These are phyloP conservation scores for Apteryx mantelli DNA, from an alignment of 2,113 vertebrate genomes.

Conservation along the genomic window DNA sequence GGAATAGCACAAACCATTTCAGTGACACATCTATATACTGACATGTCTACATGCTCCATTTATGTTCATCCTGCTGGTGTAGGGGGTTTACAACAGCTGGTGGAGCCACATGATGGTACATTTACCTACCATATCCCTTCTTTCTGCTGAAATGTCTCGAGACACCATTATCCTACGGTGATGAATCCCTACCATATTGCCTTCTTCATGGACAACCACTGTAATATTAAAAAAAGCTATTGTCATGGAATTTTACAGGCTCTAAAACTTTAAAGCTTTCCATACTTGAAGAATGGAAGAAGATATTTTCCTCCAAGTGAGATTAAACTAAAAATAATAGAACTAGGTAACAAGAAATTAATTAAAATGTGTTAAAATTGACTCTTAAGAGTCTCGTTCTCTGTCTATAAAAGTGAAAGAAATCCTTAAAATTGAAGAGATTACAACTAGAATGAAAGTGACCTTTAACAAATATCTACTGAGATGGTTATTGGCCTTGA, in stretches of 20 bases:
- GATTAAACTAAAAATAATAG: not conserved
- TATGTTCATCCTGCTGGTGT: not conserved
- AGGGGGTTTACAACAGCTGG: rapidly evolving
- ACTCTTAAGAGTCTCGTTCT: not conserved
- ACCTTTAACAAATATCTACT: not conserved
- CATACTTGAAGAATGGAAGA: not conserved
- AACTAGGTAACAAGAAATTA: not conserved
- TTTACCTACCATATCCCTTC: not conserved
- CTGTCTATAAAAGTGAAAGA: not conserved
- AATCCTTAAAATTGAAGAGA: not conserved
- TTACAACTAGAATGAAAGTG: not conserved
- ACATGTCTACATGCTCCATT: not conserved
- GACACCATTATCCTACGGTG: not conserved
- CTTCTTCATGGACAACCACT: not conserved
- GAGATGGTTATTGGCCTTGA: not conserved
- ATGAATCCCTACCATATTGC: not conserved
- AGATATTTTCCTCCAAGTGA: not conserved
- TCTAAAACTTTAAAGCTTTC: not conserved
- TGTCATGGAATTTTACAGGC: not conserved
- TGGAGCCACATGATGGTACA: not conserved
- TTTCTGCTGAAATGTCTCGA: not conserved
- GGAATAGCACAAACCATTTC: not conserved
- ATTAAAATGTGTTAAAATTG: not conserved
- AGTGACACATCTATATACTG: not conserved
- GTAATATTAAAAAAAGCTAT: not conserved